Evolutionary conservation across 2,797 vertebrate genomes (phyloP).

Genomic region (Fratercula arctica): DNA sequence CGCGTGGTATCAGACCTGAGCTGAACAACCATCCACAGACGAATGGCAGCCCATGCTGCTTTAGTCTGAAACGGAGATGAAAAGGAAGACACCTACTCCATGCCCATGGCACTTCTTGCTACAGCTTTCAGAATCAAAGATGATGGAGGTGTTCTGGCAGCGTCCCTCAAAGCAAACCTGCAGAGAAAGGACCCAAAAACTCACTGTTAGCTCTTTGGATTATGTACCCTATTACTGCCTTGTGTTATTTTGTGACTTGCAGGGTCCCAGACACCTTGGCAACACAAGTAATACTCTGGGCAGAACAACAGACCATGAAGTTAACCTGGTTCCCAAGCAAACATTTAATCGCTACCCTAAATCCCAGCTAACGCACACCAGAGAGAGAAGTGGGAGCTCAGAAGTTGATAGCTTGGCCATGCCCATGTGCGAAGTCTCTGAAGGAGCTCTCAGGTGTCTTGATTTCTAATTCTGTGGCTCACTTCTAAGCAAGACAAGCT

Average conservation of each 20-base stretch:
- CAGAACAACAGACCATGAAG: not conserved
- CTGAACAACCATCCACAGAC: not conserved
- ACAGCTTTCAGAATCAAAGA: slow-evolving; percentile 88
- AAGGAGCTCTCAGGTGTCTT: not conserved
- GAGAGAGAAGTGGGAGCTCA: not conserved
- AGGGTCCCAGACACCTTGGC: not conserved
- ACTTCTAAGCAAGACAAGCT: not conserved
- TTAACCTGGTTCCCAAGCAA: not conserved
- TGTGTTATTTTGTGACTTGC: not conserved
- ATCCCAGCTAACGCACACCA: not conserved
- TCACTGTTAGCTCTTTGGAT: not conserved
- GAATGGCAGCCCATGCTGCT: not conserved
- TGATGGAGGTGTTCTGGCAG: slow-evolving; percentile 88
- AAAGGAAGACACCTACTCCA: slow-evolving; percentile 81
- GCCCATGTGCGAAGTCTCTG: not conserved
- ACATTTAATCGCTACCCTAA: not conserved
- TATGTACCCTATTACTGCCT: not conserved
- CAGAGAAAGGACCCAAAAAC: not conserved
- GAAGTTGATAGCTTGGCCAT: not conserved
- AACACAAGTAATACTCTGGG: not conserved
- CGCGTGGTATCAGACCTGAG: not conserved
- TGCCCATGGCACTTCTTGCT: slow-evolving; percentile 88
- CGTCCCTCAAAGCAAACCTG: slow-evolving; percentile 96
- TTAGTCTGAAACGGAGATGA: not conserved
- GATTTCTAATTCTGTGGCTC: not conserved